A percentile compares a stretch with the other conserved stretches of the same genome.
phyloP scores from a whole-genome alignment of 64 coral and sea anemone species.

The Pocillopora damicornis region DNA sequence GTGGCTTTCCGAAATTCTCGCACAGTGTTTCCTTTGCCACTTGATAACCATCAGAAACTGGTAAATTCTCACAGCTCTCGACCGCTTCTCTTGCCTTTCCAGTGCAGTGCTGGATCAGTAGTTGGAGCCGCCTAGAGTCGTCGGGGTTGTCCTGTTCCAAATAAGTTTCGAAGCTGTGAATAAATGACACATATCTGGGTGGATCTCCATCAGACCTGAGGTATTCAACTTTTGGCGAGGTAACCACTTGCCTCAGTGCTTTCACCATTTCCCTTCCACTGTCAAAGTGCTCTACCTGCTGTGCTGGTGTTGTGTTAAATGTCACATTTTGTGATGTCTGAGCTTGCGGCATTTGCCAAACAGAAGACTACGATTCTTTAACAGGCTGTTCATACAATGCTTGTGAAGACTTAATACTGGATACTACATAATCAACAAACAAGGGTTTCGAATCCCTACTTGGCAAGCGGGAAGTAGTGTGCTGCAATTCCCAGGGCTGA shows the following conservation, averaged over 20 bases:
- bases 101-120: slow-evolving; percentile 15
- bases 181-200: slow-evolving; percentile 1
- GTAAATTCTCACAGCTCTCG: slow-evolving; percentile 49
- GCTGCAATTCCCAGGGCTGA: slow-evolving; percentile 4
- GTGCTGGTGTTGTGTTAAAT: too few species aligned
- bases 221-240: background rate
- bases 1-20: slow-evolving; percentile 72
- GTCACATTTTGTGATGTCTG: too few species aligned
- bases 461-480: background rate
- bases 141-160: slow-evolving; percentile 21
- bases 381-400: too few species aligned
- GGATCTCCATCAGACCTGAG: background rate
- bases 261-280: background rate
- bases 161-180: slow-evolving; percentile 34
- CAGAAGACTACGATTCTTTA: too few species aligned
- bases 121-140: background rate
- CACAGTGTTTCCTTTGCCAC: slow-evolving; percentile 50
- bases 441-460: too few species aligned
- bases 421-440: too few species aligned
- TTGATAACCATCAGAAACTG: slow-evolving; percentile 32
- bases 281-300: too few species aligned
- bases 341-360: too few species aligned
- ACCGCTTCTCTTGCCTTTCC: background rate
- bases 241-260: slow-evolving; percentile 2
- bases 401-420: too few species aligned